phyloP scores from a whole-genome alignment of 2,888 invertebrate species.

The Endomychus coccineus region DNA sequence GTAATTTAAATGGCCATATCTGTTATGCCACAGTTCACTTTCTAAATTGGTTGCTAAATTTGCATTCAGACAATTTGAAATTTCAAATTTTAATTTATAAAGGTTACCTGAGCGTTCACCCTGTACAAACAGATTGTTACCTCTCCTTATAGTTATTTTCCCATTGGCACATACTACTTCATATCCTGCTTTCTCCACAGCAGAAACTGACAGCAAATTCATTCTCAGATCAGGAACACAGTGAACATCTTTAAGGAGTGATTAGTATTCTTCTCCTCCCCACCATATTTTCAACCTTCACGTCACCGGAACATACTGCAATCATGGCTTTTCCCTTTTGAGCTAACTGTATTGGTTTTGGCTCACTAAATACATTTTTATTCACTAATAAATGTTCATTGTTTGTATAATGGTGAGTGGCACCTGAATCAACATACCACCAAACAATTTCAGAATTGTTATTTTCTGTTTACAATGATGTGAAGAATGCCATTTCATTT shows the following conservation, averaged over 20 bases:
- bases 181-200: constrained; percentile 4
- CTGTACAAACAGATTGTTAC: constrained; percentile 2
- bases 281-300: constrained; percentile 12
- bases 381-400: constrained; percentile 12
- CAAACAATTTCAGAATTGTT: constrained; percentile 1
- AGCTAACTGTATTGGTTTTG: constrained; percentile 15
- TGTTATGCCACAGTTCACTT: constrained; percentile 13
- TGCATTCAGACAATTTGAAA: constrained; percentile 1
- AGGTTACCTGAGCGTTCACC: constrained; percentile 1
- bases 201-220: constrained; percentile 6
- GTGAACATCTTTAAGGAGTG: constrained; percentile 7
- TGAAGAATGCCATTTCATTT: constrained; percentile 9
- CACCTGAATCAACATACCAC: constrained; percentile 17
- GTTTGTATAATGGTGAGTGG: constrained; percentile 19
- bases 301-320: constrained; percentile 15
- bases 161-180: not conserved
- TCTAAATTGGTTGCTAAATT: constrained; percentile 3
- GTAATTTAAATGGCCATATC: constrained; percentile 17
- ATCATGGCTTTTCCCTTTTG: constrained; percentile 17
- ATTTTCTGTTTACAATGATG: constrained; percentile 3
- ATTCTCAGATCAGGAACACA: constrained; percentile 8
- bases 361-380: constrained; percentile 9
- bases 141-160: not conserved
- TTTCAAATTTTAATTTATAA: constrained; percentile 1
- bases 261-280: constrained; percentile 10